Evolutionary conservation across 2,797 vertebrate genomes (phyloP).

Genomic region (Tympanoctomys barrerae): DNA sequence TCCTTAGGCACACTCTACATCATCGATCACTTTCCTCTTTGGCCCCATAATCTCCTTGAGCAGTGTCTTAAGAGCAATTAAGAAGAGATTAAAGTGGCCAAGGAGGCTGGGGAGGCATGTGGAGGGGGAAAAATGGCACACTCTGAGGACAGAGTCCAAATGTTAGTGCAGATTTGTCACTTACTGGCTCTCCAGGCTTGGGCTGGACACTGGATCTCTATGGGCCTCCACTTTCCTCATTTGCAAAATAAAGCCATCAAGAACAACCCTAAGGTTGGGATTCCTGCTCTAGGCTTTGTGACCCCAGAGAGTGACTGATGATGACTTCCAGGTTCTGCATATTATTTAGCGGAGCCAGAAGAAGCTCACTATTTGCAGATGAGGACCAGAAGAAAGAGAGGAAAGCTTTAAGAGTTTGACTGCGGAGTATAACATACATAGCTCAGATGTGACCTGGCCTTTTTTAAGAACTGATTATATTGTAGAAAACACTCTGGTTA

Average conservation of each 20-base stretch:
- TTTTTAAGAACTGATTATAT: background rate
- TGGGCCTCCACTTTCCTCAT: background rate
- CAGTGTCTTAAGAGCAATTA: background rate
- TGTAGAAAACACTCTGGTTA: background rate
- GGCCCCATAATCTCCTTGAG: too few relatives aligned
- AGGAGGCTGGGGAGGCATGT: background rate
- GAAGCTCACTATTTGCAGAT: conserved; percentile 28
- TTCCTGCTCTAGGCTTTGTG: conserved; percentile 16
- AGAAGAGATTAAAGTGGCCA: conserved; percentile 17
- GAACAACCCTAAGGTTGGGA: conserved; percentile 9
- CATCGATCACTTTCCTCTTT: too few relatives aligned
- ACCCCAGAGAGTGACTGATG: conserved; percentile 14
- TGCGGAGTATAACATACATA: background rate
- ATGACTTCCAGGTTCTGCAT: background rate
- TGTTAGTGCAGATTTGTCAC: conserved; percentile 9
- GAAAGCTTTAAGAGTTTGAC: conserved; percentile 46
- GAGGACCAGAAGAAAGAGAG: background rate
- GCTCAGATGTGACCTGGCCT: conserved; percentile 24
- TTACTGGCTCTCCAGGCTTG: background rate
- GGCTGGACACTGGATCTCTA: background rate
- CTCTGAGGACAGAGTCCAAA: background rate
- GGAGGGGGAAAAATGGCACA: background rate
- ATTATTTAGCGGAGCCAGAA: background rate
- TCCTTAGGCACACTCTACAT: too few relatives aligned
- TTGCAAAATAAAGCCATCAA: conserved; percentile 43